Percentiles rank a stretch among this genome's conserved stretches.
These are phyloP conservation scores for Drosophila repletoides DNA, from an alignment of 1,140 invertebrate species.

Conservation along the genomic window DNA sequence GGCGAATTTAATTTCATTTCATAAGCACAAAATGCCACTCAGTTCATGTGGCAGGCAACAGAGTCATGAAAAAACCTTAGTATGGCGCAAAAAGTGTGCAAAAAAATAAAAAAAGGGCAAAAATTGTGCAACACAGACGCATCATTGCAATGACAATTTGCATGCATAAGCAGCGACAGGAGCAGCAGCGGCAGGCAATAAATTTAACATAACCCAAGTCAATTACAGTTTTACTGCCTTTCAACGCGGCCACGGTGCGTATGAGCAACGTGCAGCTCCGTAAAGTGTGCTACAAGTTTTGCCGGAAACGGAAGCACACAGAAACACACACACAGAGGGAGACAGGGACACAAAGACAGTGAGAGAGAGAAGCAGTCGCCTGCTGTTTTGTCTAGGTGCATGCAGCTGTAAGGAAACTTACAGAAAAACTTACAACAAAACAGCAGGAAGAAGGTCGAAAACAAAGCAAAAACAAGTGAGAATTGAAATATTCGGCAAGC, in stretches of 20 bases:
- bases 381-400: constrained; percentile 46
- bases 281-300: constrained; percentile 22
- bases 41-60: constrained; percentile 49
- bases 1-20: constrained; percentile 65
- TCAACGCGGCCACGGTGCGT: constrained; percentile 31
- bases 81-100: constrained; percentile 13
- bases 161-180: constrained; percentile 61
- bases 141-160: constrained; percentile 75
- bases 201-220: constrained; percentile 68
- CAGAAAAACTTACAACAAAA: constrained; percentile 13
- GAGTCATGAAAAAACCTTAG: constrained; percentile 21
- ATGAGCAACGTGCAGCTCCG: constrained; percentile 43
- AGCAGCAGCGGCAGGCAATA: constrained; percentile 52
- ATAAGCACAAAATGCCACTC: constrained; percentile 71
- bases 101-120: constrained; percentile 8
- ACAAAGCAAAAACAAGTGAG: constrained; percentile 10
- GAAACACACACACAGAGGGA: not conserved
- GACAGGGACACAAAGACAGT: not conserved
- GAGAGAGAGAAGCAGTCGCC: constrained; percentile 3
- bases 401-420: constrained; percentile 31
- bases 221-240: constrained; percentile 60
- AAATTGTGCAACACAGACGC: constrained; percentile 47
- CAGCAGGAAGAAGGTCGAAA: constrained; percentile 21
- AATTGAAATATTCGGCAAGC: too few species aligned
- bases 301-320: constrained; percentile 36